Evolutionary conservation across 2,113 vertebrate species (phyloP).

Genomic region (Corythaixoides concolor): DNA sequence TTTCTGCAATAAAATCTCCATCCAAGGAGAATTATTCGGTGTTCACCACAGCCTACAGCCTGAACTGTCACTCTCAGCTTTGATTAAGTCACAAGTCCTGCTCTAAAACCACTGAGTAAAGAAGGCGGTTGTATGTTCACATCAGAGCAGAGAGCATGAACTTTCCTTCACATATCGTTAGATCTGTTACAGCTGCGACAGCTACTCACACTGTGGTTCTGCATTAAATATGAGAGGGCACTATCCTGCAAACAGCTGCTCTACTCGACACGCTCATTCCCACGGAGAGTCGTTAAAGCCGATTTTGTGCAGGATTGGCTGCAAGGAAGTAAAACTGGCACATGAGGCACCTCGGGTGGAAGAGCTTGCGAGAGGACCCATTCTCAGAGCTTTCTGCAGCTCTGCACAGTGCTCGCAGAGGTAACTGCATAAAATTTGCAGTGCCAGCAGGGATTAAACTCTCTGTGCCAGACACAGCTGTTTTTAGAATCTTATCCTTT

Average conservation of each 20-base stretch:
- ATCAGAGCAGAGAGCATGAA: neutral
- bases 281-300: neutral
- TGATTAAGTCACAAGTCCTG: neutral
- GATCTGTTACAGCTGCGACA: constrained; percentile 1
- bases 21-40: neutral
- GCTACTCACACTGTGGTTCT: neutral
- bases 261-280: neutral
- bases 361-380: neutral
- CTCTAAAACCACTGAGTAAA: neutral
- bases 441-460: neutral
- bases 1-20: neutral
- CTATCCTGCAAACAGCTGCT: neutral
- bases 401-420: neutral
- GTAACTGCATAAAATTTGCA: neutral
- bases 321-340: neutral
- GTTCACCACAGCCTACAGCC: neutral
- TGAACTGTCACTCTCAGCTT: neutral
- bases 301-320: neutral
- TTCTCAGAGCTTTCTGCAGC: neutral
- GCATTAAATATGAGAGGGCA: neutral
- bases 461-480: neutral
- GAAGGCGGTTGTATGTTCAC: neutral
- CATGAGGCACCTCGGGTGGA: neutral
- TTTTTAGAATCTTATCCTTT: neutral
- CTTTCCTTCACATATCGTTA: neutral